phyloP scores from a whole-genome alignment of 2,888 invertebrate species.

The Hirtodrosophila trivittata region DNA sequence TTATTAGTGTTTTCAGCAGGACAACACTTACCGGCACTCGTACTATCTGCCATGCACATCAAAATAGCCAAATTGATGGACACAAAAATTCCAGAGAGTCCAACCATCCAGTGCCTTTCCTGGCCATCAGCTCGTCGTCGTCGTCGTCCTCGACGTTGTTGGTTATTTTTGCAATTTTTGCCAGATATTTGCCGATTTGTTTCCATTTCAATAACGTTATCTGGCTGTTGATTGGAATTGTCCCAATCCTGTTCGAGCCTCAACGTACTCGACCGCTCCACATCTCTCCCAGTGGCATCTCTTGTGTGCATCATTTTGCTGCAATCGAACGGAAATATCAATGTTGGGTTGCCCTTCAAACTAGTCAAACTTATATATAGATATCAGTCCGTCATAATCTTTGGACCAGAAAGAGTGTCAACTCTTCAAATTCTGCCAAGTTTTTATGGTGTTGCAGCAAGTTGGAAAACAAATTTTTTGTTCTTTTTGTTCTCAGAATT shows the following conservation, averaged over 20 bases:
- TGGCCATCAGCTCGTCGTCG: conserved; percentile 8
- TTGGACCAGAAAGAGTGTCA: conserved; percentile 7
- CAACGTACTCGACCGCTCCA: conserved; percentile 35
- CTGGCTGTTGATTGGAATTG: conserved; percentile 37
- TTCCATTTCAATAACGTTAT: conserved; percentile 22
- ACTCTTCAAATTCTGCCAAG: neutral
- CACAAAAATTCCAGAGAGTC: conserved; percentile 43
- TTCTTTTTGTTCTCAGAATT: conserved; percentile 36
- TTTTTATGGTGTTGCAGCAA: conserved; percentile 33
- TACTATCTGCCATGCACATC: conserved; percentile 69
- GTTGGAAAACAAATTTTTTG: too few relatives aligned
- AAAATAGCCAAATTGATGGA: conserved; percentile 66
- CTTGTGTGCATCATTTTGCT: conserved; percentile 56
- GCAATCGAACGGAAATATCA: conserved; percentile 28
- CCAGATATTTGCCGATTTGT: conserved; percentile 59
- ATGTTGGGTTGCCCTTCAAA: too few relatives aligned
- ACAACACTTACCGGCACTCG: conserved; percentile 77
- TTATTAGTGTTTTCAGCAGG: conserved; percentile 58
- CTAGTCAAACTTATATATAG: neutral
- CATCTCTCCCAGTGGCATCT: conserved; percentile 22
- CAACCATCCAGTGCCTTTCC: neutral
- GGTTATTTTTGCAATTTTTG: conserved; percentile 62
- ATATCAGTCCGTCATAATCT: neutral
- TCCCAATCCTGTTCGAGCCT: conserved; percentile 35
- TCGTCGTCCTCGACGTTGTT: conserved; percentile 58